A percentile compares a stretch with the other conserved stretches of the same genome.
phyloP scores from a whole-genome alignment of 2,888 invertebrate species.

The Tipula vernalis region DNA sequence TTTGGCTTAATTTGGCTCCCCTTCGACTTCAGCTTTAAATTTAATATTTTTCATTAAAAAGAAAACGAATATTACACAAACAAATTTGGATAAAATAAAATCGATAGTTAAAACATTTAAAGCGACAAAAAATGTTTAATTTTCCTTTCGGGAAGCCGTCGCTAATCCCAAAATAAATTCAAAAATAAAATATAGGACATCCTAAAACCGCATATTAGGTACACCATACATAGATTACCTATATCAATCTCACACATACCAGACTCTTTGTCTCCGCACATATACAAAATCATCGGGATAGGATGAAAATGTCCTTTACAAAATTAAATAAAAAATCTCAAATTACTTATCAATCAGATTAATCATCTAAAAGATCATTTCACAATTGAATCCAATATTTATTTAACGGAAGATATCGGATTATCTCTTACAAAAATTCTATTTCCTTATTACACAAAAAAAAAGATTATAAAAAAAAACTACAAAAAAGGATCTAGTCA shows the following conservation, averaged over 20 bases:
- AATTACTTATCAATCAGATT: not conserved
- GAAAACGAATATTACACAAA: too few species aligned
- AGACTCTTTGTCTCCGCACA: not conserved
- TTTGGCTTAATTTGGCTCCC: too few species aligned
- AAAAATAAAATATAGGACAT: not conserved
- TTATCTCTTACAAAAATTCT: not conserved
- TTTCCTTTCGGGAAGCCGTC: not conserved
- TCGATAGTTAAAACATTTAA: too few species aligned
- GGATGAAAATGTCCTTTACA: not conserved
- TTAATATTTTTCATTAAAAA: too few species aligned
- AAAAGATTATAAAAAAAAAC: not conserved
- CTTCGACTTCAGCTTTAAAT: too few species aligned
- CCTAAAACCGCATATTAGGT: not conserved
- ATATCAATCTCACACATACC: not conserved
- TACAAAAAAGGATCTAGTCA: not conserved
- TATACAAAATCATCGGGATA: not conserved
- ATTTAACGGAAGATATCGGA: constrained; percentile 9
- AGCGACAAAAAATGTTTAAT: not conserved
- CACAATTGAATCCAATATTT: constrained; percentile 5
- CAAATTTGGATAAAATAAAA: too few species aligned
- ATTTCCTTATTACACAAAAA: not conserved
- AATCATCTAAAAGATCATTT: not conserved
- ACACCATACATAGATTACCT: not conserved
- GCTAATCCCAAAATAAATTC: not conserved
- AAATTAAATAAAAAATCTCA: not conserved